Base-by-base conservation (phyloP, 92 coral and sea anemone genomes). In the Epizoanthus fatuus region DNA sequence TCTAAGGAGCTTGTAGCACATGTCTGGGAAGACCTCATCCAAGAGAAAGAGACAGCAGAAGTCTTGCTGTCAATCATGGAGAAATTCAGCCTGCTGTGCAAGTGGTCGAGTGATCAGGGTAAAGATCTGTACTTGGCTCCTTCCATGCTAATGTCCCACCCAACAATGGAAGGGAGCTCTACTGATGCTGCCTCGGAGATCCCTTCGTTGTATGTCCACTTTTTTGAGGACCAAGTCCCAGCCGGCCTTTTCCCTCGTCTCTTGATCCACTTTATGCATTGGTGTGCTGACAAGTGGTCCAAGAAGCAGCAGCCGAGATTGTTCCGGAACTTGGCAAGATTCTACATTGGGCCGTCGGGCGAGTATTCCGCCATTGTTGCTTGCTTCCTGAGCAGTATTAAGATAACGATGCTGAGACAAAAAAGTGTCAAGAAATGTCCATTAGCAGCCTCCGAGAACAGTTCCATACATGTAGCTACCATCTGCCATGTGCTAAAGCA, bases 11-110 rank as follows among this genome's bases (percentile, higher is more conserved):
- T 72, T 92, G 5, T 37, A 71, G 11, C 29, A 67, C 93, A 85
- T 42, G 84, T 72, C 0, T 84, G 92, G 90, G 53, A 57, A 4
- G 52, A 78, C 13, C 25, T 88, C 39, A 45, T 88, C 47, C 63
- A 72, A 6, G 65, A 80, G 15, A 69, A 72, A 9, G 60, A 90
- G 4, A 86, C 83, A 13, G 39, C 29, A 0, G 87, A 86, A 2
- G 70, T 49, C 4, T 78, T 90, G 39, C 12, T 90, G 49, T 84
- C 93, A 57, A 66, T 91, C 75, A 89, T 91, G 90, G 93, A 88
- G 87, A 84, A 87, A 66, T 84, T 88, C 63, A 84, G 87, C 52
- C 74, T 88, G 58, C 57, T 91, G 40, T 91, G 95, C 39, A 67
- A 76, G 13, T 91, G 86, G 87, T 68, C 82, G 13, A 51, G 76